Percentiles rank a stretch among this genome's conserved stretches.
These are phyloP conservation scores for Lethrus apterus DNA, from an alignment of 1,140 invertebrate genomes.

Conservation along the genomic window DNA sequence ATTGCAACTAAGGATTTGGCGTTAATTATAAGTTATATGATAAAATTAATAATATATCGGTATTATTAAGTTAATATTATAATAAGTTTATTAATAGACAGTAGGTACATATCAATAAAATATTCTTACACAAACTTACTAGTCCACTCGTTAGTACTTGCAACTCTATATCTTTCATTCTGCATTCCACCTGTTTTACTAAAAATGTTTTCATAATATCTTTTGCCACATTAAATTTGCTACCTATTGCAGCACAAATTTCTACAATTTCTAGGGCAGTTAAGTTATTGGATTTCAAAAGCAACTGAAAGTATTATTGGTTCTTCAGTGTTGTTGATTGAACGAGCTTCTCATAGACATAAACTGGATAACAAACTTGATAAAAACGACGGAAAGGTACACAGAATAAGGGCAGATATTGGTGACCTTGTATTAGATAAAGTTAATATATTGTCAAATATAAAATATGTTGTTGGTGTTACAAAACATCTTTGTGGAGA, in stretches of 20 bases:
- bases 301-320: constrained; percentile 45
- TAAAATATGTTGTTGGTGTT: constrained; percentile 54
- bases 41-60: too few relatives aligned
- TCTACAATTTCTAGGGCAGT: constrained; percentile 52
- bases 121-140: too few relatives aligned
- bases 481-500: constrained; percentile 83
- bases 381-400: constrained; percentile 44
- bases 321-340: constrained; percentile 57
- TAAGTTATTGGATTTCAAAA: constrained; percentile 66
- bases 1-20: too few relatives aligned
- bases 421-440: constrained; percentile 59
- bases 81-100: too few relatives aligned
- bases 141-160: too few relatives aligned
- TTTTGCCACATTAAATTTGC: neutral
- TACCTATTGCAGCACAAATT: too few relatives aligned
- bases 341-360: constrained; percentile 69
- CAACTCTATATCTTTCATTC: too few relatives aligned
- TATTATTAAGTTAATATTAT: too few relatives aligned
- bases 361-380: constrained; percentile 69
- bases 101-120: too few relatives aligned
- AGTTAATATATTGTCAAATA: constrained; percentile 46
- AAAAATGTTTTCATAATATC: too few relatives aligned
- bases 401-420: constrained; percentile 64
- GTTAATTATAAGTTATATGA: too few relatives aligned
- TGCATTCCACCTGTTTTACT: too few relatives aligned